Evolutionary conservation across 2,113 vertebrate species (phyloP).

Genomic region (Helogale parvula): DNA sequence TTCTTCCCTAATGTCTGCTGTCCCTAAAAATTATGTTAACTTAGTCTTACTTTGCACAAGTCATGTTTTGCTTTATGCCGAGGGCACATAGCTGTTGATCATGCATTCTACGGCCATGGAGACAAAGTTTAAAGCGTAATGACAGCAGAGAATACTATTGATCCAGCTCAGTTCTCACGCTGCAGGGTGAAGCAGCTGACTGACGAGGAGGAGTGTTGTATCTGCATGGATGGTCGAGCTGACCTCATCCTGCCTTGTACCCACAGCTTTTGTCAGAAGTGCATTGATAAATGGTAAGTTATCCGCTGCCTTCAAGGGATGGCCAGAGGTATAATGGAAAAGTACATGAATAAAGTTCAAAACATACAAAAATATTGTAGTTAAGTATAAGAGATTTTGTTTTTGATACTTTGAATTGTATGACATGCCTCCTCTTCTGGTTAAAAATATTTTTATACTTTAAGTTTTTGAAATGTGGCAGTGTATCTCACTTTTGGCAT

Average conservation of each 20-base stretch:
- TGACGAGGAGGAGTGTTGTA: slow-evolving; percentile 98
- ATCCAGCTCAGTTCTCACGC: slow-evolving; percentile 23
- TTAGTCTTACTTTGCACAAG: slow-evolving; percentile 31
- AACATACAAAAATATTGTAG: neutral
- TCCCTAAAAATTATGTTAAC: slow-evolving; percentile 10
- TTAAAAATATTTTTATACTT: slow-evolving; percentile 54
- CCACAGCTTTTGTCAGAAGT: slow-evolving; percentile 99
- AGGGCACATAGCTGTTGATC: neutral
- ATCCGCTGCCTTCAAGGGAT: neutral
- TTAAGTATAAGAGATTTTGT: slow-evolving; percentile 48
- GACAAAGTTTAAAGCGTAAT: neutral
- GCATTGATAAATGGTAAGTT: slow-evolving; percentile 97
- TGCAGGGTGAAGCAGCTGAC: slow-evolving; percentile 96
- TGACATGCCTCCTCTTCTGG: neutral
- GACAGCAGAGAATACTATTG: slow-evolving; percentile 42
- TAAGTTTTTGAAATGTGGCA: slow-evolving; percentile 37
- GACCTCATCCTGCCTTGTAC: slow-evolving; percentile 97
- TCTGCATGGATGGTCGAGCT: slow-evolving; percentile 97
- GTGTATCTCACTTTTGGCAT: slow-evolving; percentile 9
- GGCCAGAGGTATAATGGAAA: neutral
- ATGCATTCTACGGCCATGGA: slow-evolving; percentile 9
- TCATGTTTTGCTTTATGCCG: slow-evolving; percentile 13
- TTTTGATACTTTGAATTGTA: slow-evolving; percentile 36
- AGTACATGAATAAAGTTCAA: neutral
- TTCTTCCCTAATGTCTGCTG: slow-evolving; percentile 18